Percentiles rank a stretch among this genome's conserved stretches.
phyloP scores from a whole-genome alignment of 2,797 vertebrate genomes.

The Halcyon leucocephala region DNA sequence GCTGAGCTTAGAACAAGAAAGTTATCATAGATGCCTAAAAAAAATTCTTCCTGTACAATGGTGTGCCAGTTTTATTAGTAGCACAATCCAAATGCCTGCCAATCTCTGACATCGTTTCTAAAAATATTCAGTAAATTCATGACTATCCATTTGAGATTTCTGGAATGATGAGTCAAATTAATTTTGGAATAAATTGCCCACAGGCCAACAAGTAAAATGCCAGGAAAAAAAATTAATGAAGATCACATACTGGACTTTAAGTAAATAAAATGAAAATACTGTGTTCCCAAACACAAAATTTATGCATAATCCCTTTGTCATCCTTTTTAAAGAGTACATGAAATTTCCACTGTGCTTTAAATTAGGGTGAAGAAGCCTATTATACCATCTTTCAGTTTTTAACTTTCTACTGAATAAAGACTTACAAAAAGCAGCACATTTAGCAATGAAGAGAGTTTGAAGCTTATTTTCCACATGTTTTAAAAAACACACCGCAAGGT shows the following conservation, averaged over 20 bases:
- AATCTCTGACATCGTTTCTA: neutral
- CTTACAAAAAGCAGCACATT: neutral
- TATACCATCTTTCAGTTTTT: neutral
- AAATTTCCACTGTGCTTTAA: neutral
- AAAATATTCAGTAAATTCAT: neutral
- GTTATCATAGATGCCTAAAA: neutral
- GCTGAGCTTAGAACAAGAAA: neutral
- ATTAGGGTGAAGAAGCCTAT: neutral
- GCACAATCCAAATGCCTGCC: neutral
- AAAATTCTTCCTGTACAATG: neutral
- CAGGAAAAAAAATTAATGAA: neutral
- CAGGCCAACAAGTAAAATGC: neutral
- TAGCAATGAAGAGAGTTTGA: fast-evolving
- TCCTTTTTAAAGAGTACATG: neutral
- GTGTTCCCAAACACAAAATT: neutral
- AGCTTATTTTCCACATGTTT: constrained; percentile 18
- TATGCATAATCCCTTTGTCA: neutral
- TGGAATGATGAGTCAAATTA: neutral
- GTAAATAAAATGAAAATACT: neutral
- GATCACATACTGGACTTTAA: neutral
- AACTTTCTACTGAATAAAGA: neutral
- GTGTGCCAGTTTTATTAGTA: neutral
- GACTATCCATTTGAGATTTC: neutral
- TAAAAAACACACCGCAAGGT: neutral
- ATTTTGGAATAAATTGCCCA: neutral